Base-by-base conservation (phyloP, 1,140 invertebrate genomes). In the Gonioctena quinquepunctata region DNA sequence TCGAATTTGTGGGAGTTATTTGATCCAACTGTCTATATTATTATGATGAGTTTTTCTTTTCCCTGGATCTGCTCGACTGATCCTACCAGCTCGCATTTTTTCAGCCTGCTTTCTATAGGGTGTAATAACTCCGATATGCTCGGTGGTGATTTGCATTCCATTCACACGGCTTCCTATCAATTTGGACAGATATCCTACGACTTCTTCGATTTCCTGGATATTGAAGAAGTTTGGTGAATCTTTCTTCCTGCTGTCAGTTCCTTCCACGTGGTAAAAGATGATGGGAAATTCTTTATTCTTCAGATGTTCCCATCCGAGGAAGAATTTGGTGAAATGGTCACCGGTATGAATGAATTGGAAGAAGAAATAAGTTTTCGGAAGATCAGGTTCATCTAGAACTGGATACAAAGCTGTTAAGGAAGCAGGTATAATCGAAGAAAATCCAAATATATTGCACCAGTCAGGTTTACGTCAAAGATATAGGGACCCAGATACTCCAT, bases 1-100 rank as follows among this genome's bases (percentile, higher is more conserved):
- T 18, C 88, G 50, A 22, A 84, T 66, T 49, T 82, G 68, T 59
- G 16, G n/a, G 27, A 16, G 2, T 85, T 83, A n/a, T 84, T 80
- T 0, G 91, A 89, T 67, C 94, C 87, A 1, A 97, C 96, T 0
- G 93, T 92, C 3, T 94, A 94, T 49, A 98, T 86, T 2, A 98
- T 90, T 42, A 98, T 94, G 2, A 94, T 88, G 50, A 90, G 87
- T 56, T 90, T 85, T 82, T 98, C 96, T 84, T 96, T 91, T 7
- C 96, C 96, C 83, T 98, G 96, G 81, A 98, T 97, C 80, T 97
- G 95, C 86, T 98, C 96, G 4, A 97, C 95, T 16, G 93, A 93
- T 0, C 95, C 96, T 42, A 97, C 88, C 86, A 96, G 87, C 76
- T 60, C 87, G 83, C 23, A 96, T 89, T 82, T 94, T 92, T 73